phyloP scores from a whole-genome alignment of 2,888 invertebrate species.

The Digitonthophagus gazella region DNA sequence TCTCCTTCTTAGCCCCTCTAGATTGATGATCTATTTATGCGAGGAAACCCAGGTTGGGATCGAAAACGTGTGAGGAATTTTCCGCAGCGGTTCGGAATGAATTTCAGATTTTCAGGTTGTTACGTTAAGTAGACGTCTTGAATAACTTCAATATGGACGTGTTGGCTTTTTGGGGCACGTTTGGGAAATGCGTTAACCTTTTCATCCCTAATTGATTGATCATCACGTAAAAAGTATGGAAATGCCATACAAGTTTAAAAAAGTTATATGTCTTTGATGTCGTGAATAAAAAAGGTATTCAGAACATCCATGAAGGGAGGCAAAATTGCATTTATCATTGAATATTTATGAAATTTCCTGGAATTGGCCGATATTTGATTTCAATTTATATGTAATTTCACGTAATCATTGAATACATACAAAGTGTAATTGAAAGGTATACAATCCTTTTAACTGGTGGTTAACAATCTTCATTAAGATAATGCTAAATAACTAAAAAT shows the following conservation, averaged over 20 bases:
- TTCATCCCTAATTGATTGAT: not conserved
- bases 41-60: constrained; percentile 2
- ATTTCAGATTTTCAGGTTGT: not conserved
- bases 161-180: not conserved
- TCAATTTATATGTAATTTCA: no score
- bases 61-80: constrained; percentile 7
- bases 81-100: constrained; percentile 4
- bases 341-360: no score
- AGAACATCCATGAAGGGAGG: no score
- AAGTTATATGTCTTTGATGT: not conserved
- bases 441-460: no score
- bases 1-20: not conserved
- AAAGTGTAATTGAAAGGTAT: no score
- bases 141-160: not conserved
- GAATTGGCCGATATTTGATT: no score
- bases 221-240: not conserved
- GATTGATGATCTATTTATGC: constrained; percentile 15
- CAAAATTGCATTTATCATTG: no score
- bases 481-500: no score
- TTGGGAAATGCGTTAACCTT: not conserved
- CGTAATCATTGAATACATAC: no score
- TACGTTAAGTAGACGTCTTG: not conserved
- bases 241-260: not conserved
- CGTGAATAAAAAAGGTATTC: no score
- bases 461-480: no score